Evolutionary conservation across 1,140 invertebrate species (phyloP).

Genomic region (Asobara japonica): DNA sequence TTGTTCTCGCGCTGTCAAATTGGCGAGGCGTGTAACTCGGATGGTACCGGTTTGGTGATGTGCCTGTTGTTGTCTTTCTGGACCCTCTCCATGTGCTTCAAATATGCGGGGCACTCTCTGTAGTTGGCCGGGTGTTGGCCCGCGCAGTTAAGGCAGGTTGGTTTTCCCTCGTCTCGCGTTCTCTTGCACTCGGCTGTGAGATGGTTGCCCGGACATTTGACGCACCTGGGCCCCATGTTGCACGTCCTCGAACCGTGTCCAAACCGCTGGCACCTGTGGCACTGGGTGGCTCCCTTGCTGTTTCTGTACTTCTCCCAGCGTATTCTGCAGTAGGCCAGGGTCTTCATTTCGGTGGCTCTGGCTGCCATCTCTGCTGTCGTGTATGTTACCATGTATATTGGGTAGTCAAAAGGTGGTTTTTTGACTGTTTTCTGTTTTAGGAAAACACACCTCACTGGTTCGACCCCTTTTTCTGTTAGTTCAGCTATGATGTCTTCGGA

Average conservation of each 20-base stretch:
- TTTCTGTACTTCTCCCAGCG: neutral
- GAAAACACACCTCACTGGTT: no score
- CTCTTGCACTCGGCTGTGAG: constrained; percentile 16
- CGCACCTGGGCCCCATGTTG: neutral
- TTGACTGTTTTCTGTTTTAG: no score
- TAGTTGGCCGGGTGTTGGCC: neutral
- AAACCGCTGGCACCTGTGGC: neutral
- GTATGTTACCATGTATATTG: no score
- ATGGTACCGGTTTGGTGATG: no score
- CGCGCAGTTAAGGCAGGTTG: neutral
- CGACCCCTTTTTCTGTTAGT: neutral
- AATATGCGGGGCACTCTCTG: neutral
- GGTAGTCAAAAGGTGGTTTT: no score
- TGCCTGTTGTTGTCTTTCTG: neutral
- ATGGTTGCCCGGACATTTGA: constrained; percentile 24
- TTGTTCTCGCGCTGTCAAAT: no score
- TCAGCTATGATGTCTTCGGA: neutral
- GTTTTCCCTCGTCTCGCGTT: neutral
- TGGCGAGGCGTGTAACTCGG: no score
- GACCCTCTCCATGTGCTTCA: neutral
- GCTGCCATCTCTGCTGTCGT: no score
- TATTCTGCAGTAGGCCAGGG: neutral
- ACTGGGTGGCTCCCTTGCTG: neutral
- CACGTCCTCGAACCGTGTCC: neutral
- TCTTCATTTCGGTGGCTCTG: neutral